phyloP scores from a whole-genome alignment of 2,113 vertebrate genomes.

The Tiliqua scincoides region DNA sequence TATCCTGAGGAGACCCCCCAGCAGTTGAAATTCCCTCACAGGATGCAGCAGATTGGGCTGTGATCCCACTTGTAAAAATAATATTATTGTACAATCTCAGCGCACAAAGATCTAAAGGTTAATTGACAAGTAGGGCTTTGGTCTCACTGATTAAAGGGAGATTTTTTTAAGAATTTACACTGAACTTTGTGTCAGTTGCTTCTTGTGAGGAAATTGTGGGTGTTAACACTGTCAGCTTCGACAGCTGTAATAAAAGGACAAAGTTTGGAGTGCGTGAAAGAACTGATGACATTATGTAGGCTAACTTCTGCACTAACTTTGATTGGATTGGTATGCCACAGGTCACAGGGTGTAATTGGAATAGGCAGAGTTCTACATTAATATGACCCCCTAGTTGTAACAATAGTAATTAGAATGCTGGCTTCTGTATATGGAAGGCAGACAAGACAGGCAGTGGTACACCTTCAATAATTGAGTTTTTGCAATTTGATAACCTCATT shows the following conservation, averaged over 20 bases:
- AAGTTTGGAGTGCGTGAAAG: slow-evolving; percentile 48
- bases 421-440: slow-evolving; percentile 44
- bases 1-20: too few relatives aligned
- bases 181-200: slow-evolving; percentile 22
- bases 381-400: slow-evolving; percentile 54
- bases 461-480: slow-evolving; percentile 51
- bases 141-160: slow-evolving; percentile 42
- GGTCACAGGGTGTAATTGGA: slow-evolving; percentile 67
- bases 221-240: slow-evolving; percentile 5
- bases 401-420: slow-evolving; percentile 60
- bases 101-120: slow-evolving; percentile 27
- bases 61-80: slow-evolving; percentile 8
- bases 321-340: slow-evolving; percentile 48
- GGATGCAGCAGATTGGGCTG: too few relatives aligned
- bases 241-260: slow-evolving; percentile 28
- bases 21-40: too few relatives aligned
- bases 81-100: background rate
- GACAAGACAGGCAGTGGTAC: slow-evolving; percentile 1
- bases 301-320: slow-evolving; percentile 54
- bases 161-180: slow-evolving; percentile 32
- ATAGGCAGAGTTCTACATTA: slow-evolving; percentile 59
- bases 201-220: slow-evolving; percentile 17
- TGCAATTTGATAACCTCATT: slow-evolving; percentile 47
- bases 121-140: slow-evolving; percentile 37
- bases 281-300: slow-evolving; percentile 45